Percentiles rank a stretch among this genome's conserved stretches.
Evolutionary conservation across 2,113 vertebrate species (phyloP).

Genomic region (Zapornia atra): DNA sequence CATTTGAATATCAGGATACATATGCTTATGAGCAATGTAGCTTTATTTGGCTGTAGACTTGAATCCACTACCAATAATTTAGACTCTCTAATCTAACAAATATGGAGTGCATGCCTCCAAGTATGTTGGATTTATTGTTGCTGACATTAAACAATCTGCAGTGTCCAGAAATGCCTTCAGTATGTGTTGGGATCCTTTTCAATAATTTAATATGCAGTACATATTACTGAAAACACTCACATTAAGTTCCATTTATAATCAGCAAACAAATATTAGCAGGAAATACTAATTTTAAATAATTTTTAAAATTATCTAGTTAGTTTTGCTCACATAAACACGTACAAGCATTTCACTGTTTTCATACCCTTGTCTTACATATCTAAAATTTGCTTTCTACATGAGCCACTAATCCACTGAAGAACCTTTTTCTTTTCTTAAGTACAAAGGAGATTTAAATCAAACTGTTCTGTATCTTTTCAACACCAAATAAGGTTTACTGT

Average conservation of each 20-base stretch:
- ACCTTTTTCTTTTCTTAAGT: not conserved
- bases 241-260: slow-evolving; percentile 24
- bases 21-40: slow-evolving; percentile 70
- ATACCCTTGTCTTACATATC: not conserved
- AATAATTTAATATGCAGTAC: slow-evolving; percentile 34
- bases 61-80: slow-evolving; percentile 72
- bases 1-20: slow-evolving; percentile 76
- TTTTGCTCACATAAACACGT: not conserved
- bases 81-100: slow-evolving; percentile 72
- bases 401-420: not conserved
- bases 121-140: slow-evolving; percentile 57
- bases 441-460: not conserved
- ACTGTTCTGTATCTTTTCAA: not conserved
- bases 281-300: not conserved
- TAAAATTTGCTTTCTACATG: not conserved
- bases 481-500: not conserved
- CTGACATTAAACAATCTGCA: slow-evolving; percentile 66
- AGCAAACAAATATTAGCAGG: slow-evolving; percentile 31
- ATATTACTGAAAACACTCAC: not conserved
- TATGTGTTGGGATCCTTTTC: not conserved
- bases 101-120: slow-evolving; percentile 60
- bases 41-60: slow-evolving; percentile 71
- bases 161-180: slow-evolving; percentile 48
- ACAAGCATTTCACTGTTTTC: not conserved
- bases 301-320: not conserved